Percentiles rank a stretch among this genome's conserved stretches.
Evolutionary conservation across 1,140 invertebrate species (phyloP).

Genomic region (Hycleus phaleratus): DNA sequence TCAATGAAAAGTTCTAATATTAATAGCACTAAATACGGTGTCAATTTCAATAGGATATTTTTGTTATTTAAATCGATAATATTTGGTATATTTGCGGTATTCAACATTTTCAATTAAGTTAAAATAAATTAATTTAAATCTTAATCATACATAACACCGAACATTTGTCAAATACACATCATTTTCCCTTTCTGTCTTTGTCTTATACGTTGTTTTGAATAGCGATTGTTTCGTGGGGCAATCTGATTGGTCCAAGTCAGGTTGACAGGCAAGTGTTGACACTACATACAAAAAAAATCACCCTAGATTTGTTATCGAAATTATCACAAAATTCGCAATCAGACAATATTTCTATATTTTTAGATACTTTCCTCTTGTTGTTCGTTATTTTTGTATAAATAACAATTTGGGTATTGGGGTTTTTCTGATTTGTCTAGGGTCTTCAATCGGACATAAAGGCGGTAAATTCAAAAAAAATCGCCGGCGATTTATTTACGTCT

Average conservation of each 20-base stretch:
- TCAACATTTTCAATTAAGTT: slow-evolving; percentile 8
- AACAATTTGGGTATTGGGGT: background rate
- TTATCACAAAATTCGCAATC: no score
- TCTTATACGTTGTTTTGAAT: no score
- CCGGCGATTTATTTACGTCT: background rate
- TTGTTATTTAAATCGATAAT: slow-evolving; percentile 10
- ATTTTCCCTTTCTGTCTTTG: background rate
- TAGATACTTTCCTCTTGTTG: background rate
- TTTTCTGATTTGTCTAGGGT: no score
- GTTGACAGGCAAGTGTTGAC: slow-evolving; percentile 6
- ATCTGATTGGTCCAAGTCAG: slow-evolving; percentile 26
- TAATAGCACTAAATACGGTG: slow-evolving; percentile 30
- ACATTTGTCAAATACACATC: slow-evolving; percentile 2
- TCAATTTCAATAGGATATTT: slow-evolving; percentile 25
- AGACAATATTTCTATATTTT: slow-evolving; percentile 7
- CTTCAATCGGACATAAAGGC: background rate
- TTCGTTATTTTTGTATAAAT: background rate
- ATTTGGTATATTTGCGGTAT: slow-evolving; percentile 18
- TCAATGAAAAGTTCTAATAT: slow-evolving; percentile 31
- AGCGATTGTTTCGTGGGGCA: slow-evolving; percentile 22
- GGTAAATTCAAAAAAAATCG: slow-evolving; percentile 1
- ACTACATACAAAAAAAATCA: background rate
- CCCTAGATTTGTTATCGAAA: background rate
- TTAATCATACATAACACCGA: background rate
- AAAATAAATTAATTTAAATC: no score